Evolutionary conservation across 2,797 vertebrate genomes (phyloP).

Genomic region (Aeoliscus strigatus): DNA sequence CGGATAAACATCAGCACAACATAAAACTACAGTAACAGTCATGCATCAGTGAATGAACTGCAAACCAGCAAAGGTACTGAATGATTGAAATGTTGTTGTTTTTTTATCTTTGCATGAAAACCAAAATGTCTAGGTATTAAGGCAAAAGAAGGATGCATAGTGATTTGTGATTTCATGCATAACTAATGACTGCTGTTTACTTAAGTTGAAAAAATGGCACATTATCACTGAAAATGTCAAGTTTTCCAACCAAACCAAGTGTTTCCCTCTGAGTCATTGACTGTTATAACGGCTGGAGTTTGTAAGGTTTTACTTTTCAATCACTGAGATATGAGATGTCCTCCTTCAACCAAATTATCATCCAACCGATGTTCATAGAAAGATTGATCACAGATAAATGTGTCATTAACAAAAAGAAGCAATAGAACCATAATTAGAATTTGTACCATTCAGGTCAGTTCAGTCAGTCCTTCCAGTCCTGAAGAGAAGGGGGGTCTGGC

Average conservation of each 20-base stretch:
- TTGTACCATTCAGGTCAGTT: constrained; percentile 8
- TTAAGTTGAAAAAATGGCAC: constrained; percentile 28
- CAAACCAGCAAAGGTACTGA: constrained; percentile 30
- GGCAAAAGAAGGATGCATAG: constrained; percentile 79
- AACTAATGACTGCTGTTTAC: constrained; percentile 51
- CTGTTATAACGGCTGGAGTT: no score
- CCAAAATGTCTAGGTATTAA: constrained; percentile 63
- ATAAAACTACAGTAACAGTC: constrained; percentile 26
- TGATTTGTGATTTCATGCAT: constrained; percentile 72
- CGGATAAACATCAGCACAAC: constrained; percentile 35
- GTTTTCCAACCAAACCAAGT: constrained; percentile 4
- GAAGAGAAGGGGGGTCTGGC: constrained; percentile 19
- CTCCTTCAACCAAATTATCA: constrained; percentile 15
- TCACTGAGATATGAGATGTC: constrained; percentile 17
- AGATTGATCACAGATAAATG: constrained; percentile 24
- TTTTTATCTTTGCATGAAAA: constrained; percentile 59
- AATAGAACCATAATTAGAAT: constrained; percentile 19
- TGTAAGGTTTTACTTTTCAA: constrained; percentile 4
- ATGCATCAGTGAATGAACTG: constrained; percentile 26
- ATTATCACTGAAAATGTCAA: not conserved
- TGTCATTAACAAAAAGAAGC: constrained; percentile 19
- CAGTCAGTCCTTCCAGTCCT: constrained; percentile 16
- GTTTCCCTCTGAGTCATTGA: constrained; percentile 30
- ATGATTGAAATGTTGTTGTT: constrained; percentile 16
- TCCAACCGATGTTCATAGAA: constrained; percentile 10